Evolutionary conservation across 2,797 vertebrate genomes (phyloP), one percentile per base, ranked within the genome.

Genomic region (Megalops cyprinoides): DNA sequence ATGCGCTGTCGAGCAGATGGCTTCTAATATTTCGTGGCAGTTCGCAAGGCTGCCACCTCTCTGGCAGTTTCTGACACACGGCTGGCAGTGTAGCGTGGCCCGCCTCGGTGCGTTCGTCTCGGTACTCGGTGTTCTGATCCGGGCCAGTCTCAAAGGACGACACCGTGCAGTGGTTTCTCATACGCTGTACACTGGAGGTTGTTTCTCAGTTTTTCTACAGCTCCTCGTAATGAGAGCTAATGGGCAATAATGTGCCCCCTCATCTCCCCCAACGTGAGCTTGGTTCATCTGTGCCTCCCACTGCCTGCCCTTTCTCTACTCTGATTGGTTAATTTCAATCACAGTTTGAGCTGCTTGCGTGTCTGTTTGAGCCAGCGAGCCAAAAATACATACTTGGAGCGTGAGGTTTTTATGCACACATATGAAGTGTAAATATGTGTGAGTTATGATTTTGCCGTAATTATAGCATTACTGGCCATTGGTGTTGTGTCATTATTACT

Each of bases 1-100:
- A 65, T 65, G 28, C 62, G 20, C 62, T 65, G 62, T 65, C 62
- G 5, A 65, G 37, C 62, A 65, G 62, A 65, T 65, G 62, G 62
- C 62, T 37, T 65, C 14, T 34, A 65, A 37, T 65, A 65, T 65
- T 65, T 65, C n/a, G n/a, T n/a, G n/a, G n/a, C n/a, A n/a, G n/a
- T n/a, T 37, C 31, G 37, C 31, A 14, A n/a, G 31, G 31, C 60
- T 65, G 60, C 60, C 28, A 65, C 18, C 31, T 34, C 28, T 65
- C 58, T 10, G 3, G 28, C 58, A 3, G 58, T 65, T 65, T 65
- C 37, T 65, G 60, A 37, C 60, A 65, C 31, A 37, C 20, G 31
- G 60, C 60, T 65, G 60, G 60, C 31, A 23, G 60, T 31, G 37
- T 65, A 65, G 37, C 37, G 31, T 37, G 28, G n/a, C 37, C 60